Evolutionary conservation across 2,113 vertebrate genomes (phyloP), one percentile per base, ranked within the genome.

Genomic region (Malurus elegans): DNA sequence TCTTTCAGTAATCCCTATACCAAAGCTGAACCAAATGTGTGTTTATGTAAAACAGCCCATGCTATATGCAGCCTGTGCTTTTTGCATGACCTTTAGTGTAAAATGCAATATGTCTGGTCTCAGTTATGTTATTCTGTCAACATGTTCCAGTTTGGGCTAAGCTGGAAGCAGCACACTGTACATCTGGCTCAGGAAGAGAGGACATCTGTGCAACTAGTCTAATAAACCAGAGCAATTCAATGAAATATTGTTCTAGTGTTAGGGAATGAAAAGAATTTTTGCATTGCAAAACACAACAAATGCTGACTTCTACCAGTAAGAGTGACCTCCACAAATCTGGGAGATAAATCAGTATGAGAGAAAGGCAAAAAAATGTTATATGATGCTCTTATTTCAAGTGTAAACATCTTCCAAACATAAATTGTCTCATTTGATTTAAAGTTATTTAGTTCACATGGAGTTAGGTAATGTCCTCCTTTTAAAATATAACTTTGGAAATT

Each of bases 91-190:
- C 95, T 96, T 94, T 86, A 95, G 73, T 87, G 88, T 75, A 94
- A 94, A 93, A 95, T 87, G 92, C 90, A 95, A 85, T 88, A 83
- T 95, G 91, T 92, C 94, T 96, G 94, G 83, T 90, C 95, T 97
- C 90, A 60, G 96, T 94, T 97, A 93, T 88, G 75, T 97, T 96
- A 90, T 95, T 95, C 90, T 97, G 80, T 95, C 84, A 95, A 91
- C 84, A 97, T 94, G 91, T 95, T 95, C 93, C 92, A 97, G 86
- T 97, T 97, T 94, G 96, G 83, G 83, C 96, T 95, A 96, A 95
- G 92, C 82, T 97, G 86, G 91, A 92, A 95, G 95, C 78, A 93
- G 92, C 28, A 24, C 80, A 96, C 94, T 40, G 65, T 94, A 87
- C 95, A 96, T 96, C 96, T 97, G 95, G 91, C 83, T 96, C 85